A percentile compares a stretch with the other conserved stretches of the same genome.
Conservation (phyloP, 2,797 vertebrate species). For the Microcaecilia unicolor region DNA sequence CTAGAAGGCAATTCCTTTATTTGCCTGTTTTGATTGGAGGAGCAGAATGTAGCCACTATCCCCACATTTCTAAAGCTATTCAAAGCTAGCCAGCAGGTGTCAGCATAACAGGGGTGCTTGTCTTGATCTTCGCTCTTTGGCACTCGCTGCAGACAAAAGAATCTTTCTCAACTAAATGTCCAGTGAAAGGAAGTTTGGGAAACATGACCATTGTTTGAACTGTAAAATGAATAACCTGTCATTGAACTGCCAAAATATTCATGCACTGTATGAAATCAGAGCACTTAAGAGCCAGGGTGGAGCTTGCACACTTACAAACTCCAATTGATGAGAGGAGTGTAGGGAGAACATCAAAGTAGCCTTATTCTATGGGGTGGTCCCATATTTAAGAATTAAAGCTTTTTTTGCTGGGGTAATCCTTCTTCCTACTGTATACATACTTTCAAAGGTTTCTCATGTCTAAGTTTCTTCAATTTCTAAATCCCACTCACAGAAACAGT, state of each 20-base stretch:
- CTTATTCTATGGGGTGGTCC: slow-evolving; percentile 55
- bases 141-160: too few species aligned
- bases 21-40: too few species aligned
- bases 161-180: background rate
- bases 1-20: too few species aligned
- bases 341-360: slow-evolving; percentile 29
- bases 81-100: too few species aligned
- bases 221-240: slow-evolving; percentile 26
- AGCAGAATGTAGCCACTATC: too few species aligned
- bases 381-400: slow-evolving; percentile 44
- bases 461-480: slow-evolving; percentile 29
- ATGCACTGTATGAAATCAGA: slow-evolving; percentile 40
- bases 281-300: slow-evolving; percentile 6
- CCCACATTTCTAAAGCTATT: too few species aligned
- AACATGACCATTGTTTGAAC: slow-evolving; percentile 33
- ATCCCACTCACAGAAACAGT: slow-evolving; percentile 44
- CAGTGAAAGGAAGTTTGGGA: slow-evolving; percentile 19
- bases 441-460: slow-evolving; percentile 5
- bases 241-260: slow-evolving; percentile 29
- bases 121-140: too few species aligned
- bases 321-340: slow-evolving; percentile 28
- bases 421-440: too few species aligned
- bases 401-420: slow-evolving; percentile 51
- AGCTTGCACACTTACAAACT: slow-evolving; percentile 30
- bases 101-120: too few species aligned